phyloP scores from a whole-genome alignment of 2,797 vertebrate species.

The Sebastes vulpes region DNA sequence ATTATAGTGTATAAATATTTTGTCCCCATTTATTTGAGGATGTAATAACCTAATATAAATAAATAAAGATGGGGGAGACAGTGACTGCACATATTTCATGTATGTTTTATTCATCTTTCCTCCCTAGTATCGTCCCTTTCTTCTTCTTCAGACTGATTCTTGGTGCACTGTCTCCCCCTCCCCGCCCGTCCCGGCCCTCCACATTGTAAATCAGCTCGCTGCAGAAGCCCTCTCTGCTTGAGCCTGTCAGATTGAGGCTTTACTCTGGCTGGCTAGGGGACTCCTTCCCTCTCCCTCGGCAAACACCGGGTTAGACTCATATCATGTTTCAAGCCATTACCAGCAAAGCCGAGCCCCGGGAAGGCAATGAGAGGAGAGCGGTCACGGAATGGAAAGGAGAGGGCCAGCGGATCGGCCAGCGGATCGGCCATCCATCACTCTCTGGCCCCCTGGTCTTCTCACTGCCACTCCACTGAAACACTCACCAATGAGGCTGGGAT shows the following conservation, averaged over 20 bases:
- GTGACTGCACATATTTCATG: neutral
- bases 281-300: slow-evolving; percentile 42
- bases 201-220: slow-evolving; percentile 57
- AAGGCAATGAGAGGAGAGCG: slow-evolving; percentile 64
- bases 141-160: neutral
- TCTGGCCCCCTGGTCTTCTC: slow-evolving; percentile 38
- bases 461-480: slow-evolving; percentile 55
- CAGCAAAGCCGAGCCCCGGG: slow-evolving; percentile 73
- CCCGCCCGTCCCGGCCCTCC: neutral
- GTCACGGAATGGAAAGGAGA: slow-evolving; percentile 48
- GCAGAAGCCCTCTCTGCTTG: slow-evolving; percentile 44
- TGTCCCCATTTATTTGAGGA: neutral
- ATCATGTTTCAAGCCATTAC: slow-evolving; percentile 86
- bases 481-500: slow-evolving; percentile 29
- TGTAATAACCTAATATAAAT: slow-evolving; percentile 1
- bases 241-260: slow-evolving; percentile 62
- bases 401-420: slow-evolving; percentile 48
- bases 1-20: neutral
- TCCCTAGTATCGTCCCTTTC: neutral
- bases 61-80: neutral
- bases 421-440: slow-evolving; percentile 77
- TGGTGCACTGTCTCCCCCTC: neutral
- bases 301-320: slow-evolving; percentile 67
- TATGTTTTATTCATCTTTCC: slow-evolving; percentile 7
- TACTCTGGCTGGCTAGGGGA: slow-evolving; percentile 19